Base-by-base conservation (phyloP, 2,888 invertebrate species). In the Malacosoma neustria region DNA sequence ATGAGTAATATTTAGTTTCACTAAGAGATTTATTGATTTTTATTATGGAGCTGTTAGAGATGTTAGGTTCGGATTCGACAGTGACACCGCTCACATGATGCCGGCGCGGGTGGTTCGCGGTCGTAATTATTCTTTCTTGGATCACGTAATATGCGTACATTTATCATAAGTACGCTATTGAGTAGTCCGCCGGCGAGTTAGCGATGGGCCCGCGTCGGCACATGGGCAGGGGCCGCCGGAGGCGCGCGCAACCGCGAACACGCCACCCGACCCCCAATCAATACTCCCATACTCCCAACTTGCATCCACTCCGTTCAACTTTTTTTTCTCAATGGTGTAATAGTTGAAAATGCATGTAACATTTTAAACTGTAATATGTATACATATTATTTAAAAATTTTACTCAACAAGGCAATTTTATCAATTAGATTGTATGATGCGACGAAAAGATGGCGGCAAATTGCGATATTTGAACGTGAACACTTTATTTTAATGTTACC, bases 261-360 rank as follows among this genome's bases (percentile, higher is more conserved):
- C 69, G 57, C 51, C 41, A 41, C 40, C 40, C 67, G 48, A 65
- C 73, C 80, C 74, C 61, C 68, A 68, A 82, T 82, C 84, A 76
- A 82, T 82, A 82, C 72, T 74, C 70, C 64, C 63, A 82, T 82
- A 82, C 72, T 74, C 70, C 64, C 63, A 60, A 61, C 65, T 65
- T 56, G 70, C 64, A 61, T 57, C 53, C 40, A 58, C 57, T 61
- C 61, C 61, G 57, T 73, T 68, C 64, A 70, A 74, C 59, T 65
- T 71, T 65, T 61, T 69, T 66, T 54, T 52, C 49, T 22, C 22
- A 22, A 2, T 9, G 6, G 22, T 5, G 22, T 22, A 22, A n/a
- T n/a, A n/a, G n/a, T n/a, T n/a, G n/a, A n/a, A n/a, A n/a, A n/a
- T n/a, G n/a, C n/a, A n/a, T n/a, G n/a, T n/a, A n/a, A n/a, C n/a